Base-by-base conservation (phyloP, 2,797 vertebrate species). In the Gadopsis bispinosus region DNA sequence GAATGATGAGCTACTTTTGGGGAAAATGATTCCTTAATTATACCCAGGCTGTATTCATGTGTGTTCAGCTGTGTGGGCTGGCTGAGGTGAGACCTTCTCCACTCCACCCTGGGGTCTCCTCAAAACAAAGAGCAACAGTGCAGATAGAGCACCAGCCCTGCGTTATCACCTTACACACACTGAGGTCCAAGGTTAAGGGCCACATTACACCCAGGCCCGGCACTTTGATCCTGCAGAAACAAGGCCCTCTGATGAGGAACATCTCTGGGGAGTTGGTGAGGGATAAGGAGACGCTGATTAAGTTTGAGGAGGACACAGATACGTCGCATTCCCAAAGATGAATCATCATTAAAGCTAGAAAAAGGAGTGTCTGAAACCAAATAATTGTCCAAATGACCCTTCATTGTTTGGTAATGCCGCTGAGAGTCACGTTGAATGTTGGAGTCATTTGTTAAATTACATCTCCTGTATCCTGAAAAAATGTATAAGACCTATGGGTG, bases 1-100 rank as follows among this genome's bases (percentile, higher is more conserved):
- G 60, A 63, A 66, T 72, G 47, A 83, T 72, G 76, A 83, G 65
- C 67, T 22, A 11, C 62, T 85, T 73, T 79, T 7, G 19, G 72
- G 62, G 69, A 75, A 65, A 87, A 77, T 60, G 67, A 80, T 79
- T 72, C 73, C 73, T 79, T 94, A 94, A 94, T 95, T 91, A 83
- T 84, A 90, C 83, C 86, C 93, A 93, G 90, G 70, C 81, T 70
- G 79, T 20, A 69, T 55, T 85, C 71, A 45, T 93, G 92, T 93
- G 86, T 93, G 89, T 92, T 95, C 93, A 95, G 93, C 93, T 95
- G 91, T 69, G 83, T 73, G 92, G 79, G 81, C 85, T 35, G 73
- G 69, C 83, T 75, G 86, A 93, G 85, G 91, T 84, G 91, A 89
- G 90, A 90, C 86, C 89, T 76, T 81, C 84, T 69, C 80, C 53